These are phyloP conservation scores for Dryomyza anilis DNA, from an alignment of 2,888 invertebrate species.

Conservation along the genomic window DNA sequence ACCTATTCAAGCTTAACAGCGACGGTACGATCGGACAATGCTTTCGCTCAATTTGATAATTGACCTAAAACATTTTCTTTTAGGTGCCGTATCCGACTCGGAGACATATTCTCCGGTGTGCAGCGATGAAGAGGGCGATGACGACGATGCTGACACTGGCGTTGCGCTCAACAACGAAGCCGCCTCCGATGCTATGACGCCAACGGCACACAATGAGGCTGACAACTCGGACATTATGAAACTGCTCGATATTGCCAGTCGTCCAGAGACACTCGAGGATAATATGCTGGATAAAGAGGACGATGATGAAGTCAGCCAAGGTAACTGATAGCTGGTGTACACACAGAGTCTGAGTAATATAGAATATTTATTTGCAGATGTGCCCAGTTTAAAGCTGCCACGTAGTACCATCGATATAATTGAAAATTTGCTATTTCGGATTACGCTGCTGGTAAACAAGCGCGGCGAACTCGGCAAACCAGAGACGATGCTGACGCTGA, in stretches of 20 bases:
- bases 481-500: constrained; percentile 54
- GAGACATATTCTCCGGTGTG: constrained; percentile 61
- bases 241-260: constrained; percentile 51
- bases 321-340: constrained; percentile 18
- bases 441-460: constrained; percentile 54
- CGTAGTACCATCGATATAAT: constrained; percentile 54
- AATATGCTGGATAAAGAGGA: constrained; percentile 57
- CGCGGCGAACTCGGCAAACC: constrained; percentile 54
- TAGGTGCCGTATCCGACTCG: constrained; percentile 29
- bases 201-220: constrained; percentile 10
- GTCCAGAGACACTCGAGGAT: constrained; percentile 51
- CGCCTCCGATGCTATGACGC: not conserved
- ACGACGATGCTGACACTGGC: constrained; percentile 43
- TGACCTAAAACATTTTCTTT: not conserved
- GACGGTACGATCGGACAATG: too few relatives aligned
- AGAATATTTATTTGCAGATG: constrained; percentile 37
- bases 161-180: not conserved
- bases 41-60: too few relatives aligned
- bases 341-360: not conserved
- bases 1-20: constrained; percentile 34
- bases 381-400: constrained; percentile 44
- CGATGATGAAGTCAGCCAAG: constrained; percentile 52
- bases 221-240: constrained; percentile 54
- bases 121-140: constrained; percentile 59
- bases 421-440: constrained; percentile 55